Percentiles rank a stretch among this genome's conserved stretches.
Conservation (phyloP, 1,140 invertebrate species). For the Nixonia krombeini region DNA sequence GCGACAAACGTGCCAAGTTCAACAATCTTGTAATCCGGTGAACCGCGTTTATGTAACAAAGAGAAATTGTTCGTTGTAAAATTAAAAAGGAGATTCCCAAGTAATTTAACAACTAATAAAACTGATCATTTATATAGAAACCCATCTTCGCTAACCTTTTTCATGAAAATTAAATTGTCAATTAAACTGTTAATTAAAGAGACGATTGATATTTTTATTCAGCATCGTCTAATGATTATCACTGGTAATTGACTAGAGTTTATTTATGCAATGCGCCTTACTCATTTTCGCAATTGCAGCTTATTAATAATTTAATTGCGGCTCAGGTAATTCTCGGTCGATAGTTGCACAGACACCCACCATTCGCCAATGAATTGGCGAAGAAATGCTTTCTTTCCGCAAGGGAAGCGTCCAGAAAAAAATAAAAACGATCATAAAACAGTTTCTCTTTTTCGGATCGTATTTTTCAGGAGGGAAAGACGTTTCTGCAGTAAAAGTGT, state of each 20-base stretch:
- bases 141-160: neutral
- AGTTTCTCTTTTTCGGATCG: too few species aligned
- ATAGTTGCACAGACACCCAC: conserved; percentile 29
- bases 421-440: neutral
- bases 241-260: conserved; percentile 28
- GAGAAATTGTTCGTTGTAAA: too few species aligned
- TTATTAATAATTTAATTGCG: conserved; percentile 42
- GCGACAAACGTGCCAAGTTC: too few species aligned
- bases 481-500: too few species aligned
- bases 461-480: too few species aligned
- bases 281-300: conserved; percentile 42
- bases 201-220: conserved; percentile 13
- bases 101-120: too few species aligned
- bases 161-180: neutral
- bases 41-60: too few species aligned
- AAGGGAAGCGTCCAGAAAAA: conserved; percentile 3
- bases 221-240: conserved; percentile 29
- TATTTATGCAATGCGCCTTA: conserved; percentile 41
- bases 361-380: conserved; percentile 15
- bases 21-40: too few species aligned
- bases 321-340: conserved; percentile 29
- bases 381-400: conserved; percentile 13
- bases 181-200: neutral
- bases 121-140: neutral
- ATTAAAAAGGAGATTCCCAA: too few species aligned